phyloP scores from a whole-genome alignment of 2,888 invertebrate genomes.

The Pelosia muscerda region DNA sequence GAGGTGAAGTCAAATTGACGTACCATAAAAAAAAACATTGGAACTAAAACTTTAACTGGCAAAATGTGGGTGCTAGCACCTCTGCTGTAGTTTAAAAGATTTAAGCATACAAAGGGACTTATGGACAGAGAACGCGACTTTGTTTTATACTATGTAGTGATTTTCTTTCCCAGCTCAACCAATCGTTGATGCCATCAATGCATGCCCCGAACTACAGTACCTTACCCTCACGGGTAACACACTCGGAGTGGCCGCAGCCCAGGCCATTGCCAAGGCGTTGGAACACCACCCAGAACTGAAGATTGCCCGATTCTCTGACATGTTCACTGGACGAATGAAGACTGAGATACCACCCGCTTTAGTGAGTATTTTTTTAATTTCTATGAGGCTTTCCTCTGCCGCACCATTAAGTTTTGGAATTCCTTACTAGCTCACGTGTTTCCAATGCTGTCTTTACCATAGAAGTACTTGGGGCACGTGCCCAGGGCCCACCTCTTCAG shows the following conservation, averaged over 20 bases:
- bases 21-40: no score
- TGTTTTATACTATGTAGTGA: no score
- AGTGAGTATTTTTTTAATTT: constrained; percentile 74
- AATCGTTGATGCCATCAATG: constrained; percentile 92
- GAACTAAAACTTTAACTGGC: no score
- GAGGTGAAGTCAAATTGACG: no score
- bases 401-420: neutral
- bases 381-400: neutral
- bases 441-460: no score
- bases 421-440: no score
- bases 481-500: no score
- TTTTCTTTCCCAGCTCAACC: constrained; percentile 86
- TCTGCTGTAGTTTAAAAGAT: no score
- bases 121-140: no score
- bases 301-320: constrained; percentile 96
- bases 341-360: constrained; percentile 97
- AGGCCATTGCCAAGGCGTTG: constrained; percentile 93
- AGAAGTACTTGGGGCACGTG: no score
- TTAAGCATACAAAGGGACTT: no score
- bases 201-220: constrained; percentile 89
- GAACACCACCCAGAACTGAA: constrained; percentile 92
- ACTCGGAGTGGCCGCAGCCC: constrained; percentile 95
- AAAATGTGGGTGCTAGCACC: no score
- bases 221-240: constrained; percentile 97
- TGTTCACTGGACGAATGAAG: constrained; percentile 98